Evolutionary conservation across 2,797 vertebrate genomes (phyloP).

Genomic region (Sphaeramia orbicularis): DNA sequence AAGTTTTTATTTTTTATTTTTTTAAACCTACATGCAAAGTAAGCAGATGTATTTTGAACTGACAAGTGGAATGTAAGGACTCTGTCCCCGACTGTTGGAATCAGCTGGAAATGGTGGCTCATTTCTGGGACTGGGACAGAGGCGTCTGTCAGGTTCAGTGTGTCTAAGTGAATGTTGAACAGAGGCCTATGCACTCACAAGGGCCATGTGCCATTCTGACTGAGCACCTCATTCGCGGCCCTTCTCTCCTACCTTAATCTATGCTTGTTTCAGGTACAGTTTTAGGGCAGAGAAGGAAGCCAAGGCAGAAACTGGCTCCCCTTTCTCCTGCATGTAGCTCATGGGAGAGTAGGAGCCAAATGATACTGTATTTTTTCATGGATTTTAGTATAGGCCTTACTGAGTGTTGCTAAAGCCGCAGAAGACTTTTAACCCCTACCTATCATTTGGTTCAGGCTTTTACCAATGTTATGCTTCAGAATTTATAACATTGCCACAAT

Average conservation of each 20-base stretch:
- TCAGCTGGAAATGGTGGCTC: constrained; percentile 39
- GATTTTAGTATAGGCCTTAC: constrained; percentile 74
- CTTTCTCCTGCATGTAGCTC: constrained; percentile 70
- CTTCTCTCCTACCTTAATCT: constrained; percentile 58
- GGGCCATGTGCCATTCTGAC: constrained; percentile 62
- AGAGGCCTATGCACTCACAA: constrained; percentile 75
- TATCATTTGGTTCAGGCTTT: constrained; percentile 59
- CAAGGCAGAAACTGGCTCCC: constrained; percentile 21
- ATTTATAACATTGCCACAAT: constrained; percentile 59
- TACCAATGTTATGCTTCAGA: constrained; percentile 60
- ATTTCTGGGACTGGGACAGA: constrained; percentile 30
- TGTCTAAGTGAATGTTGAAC: constrained; percentile 72
- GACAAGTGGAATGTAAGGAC: constrained; percentile 85
- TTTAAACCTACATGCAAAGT: constrained; percentile 45
- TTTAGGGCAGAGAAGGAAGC: constrained; percentile 46
- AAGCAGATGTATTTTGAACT: constrained; percentile 77
- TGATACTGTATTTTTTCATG: constrained; percentile 78
- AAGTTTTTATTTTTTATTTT: constrained; percentile 49
- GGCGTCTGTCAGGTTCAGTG: constrained; percentile 56
- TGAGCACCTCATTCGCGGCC: constrained; percentile 61
- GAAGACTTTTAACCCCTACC: constrained; percentile 59
- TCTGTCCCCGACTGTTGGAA: constrained; percentile 63
- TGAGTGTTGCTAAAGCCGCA: constrained; percentile 64
- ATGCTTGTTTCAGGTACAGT: constrained; percentile 48
- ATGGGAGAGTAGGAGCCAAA: constrained; percentile 59